Conservation (phyloP, 2,888 invertebrate species). For the Augiades crinisus region DNA sequence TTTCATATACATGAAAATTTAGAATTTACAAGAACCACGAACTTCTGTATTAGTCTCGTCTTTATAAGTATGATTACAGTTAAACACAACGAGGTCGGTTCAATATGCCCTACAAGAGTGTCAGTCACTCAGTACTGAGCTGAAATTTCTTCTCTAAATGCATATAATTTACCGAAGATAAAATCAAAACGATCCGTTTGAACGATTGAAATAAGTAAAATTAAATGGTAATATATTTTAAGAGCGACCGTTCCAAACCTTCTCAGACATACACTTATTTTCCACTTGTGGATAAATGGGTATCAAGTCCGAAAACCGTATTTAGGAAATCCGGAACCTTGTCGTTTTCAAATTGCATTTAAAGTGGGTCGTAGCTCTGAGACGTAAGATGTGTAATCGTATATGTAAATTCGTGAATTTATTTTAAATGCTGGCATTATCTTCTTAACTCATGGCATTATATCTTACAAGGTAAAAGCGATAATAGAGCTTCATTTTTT, state of each 20-base stretch:
- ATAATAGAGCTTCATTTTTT: too few relatives aligned
- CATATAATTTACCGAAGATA: background rate
- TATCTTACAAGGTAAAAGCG: too few relatives aligned
- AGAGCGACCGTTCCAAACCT: background rate
- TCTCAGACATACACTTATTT: constrained; percentile 17
- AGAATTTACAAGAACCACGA: background rate
- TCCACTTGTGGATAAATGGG: constrained; percentile 24
- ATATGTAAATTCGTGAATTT: background rate
- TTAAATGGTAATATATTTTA: constrained; percentile 2
- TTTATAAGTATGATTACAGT: background rate
- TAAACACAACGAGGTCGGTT: too few relatives aligned
- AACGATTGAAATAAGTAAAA: background rate
- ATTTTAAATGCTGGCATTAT: too few relatives aligned
- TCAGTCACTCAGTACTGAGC: too few relatives aligned
- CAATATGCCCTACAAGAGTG: too few relatives aligned
- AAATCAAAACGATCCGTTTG: too few relatives aligned
- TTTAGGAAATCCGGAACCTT: constrained; percentile 22
- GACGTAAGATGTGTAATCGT: constrained; percentile 1
- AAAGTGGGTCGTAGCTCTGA: constrained; percentile 13
- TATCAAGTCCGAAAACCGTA: constrained; percentile 16
- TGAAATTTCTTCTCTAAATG: background rate
- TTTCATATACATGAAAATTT: background rate
- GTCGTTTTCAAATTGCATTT: constrained; percentile 21
- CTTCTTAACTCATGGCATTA: too few relatives aligned
- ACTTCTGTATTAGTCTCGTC: background rate